A percentile compares a stretch with the other conserved stretches of the same genome.
Conservation (phyloP, 2,797 vertebrate species). For the Hipposideros larvatus region DNA sequence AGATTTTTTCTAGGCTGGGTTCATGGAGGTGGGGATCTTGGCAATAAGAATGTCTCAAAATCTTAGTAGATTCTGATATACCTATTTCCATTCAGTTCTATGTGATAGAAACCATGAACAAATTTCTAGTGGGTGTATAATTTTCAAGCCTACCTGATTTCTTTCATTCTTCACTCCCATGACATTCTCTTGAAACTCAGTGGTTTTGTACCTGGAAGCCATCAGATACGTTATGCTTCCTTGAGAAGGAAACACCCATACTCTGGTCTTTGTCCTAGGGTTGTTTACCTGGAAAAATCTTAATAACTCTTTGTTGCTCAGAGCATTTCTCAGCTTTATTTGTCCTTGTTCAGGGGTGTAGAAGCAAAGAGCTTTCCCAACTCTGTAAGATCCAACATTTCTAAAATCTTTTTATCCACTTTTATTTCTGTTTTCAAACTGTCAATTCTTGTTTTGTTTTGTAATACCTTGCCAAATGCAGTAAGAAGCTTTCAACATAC, state of each 20-base stretch:
- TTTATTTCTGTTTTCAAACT: slow-evolving; percentile 20
- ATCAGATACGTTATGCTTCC: background rate
- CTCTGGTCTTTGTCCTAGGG: background rate
- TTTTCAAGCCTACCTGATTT: background rate
- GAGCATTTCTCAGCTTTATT: background rate
- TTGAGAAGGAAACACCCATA: background rate
- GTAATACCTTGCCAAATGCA: background rate
- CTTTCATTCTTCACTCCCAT: background rate
- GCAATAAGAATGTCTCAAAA: background rate
- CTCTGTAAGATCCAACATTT: background rate
- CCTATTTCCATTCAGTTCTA: background rate
- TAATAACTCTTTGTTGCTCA: background rate
- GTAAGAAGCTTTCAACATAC: background rate
- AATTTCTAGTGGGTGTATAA: background rate
- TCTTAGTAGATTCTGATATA: background rate
- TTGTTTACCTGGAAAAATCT: background rate
- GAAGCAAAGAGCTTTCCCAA: background rate
- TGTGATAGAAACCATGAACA: background rate
- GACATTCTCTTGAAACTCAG: background rate
- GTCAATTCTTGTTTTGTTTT: background rate
- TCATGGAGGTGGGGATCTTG: background rate
- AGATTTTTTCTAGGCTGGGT: background rate
- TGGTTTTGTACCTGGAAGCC: background rate
- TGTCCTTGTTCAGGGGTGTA: background rate
- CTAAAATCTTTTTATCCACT: background rate